Evolutionary conservation across 1,140 invertebrate genomes (phyloP), one percentile per base, ranked within the genome.

Genomic region (Drosophila neocordata): DNA sequence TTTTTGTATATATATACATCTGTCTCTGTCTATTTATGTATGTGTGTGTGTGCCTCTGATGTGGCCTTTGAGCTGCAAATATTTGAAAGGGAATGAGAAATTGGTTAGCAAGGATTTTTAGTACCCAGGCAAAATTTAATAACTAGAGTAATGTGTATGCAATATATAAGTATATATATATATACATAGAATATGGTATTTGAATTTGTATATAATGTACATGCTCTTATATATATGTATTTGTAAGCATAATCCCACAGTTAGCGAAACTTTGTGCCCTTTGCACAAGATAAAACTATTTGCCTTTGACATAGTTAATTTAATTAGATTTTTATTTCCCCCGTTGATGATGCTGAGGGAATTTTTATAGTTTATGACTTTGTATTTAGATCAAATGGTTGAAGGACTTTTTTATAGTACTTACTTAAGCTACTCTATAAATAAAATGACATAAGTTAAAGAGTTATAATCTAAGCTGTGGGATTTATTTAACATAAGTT

Each of bases 271-370:
- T 56, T 56, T 56, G 22, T 37, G 57, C 56, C 56, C 31, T 38
- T 56, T 68, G 51, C 63, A 65, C 37, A 38, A 41, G 38, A 44
- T 13, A 61, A 52, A 76, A 76, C 65, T 76, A 76, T 76, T 76
- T 76, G n/a, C 52, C 73, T 76, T 76, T 76, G 73, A 76, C 65
- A 69, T 76, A 76, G 35, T 63, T 76, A 76, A 69, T 76, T 63
- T 76, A 76, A 76, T 76, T 75, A 76, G 52, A 76, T 69, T 76
- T 75, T 75, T 73, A 74, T 68, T 18, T 56, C 24, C 18, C 8
- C n/a, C 31, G 18, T 22, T 58, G 56, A 27, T 9, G 35, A 18
- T 60, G 38, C 5, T 18, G 27, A 11, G 24, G 24, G 13, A 56
- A n/a, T 52, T 41, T 52, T 57, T 68, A 27, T 61, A 24, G 41